A percentile compares a stretch with the other conserved stretches of the same genome.
Conservation (phyloP, 2,113 vertebrate genomes). For the Dicerorhinus sumatrensis region DNA sequence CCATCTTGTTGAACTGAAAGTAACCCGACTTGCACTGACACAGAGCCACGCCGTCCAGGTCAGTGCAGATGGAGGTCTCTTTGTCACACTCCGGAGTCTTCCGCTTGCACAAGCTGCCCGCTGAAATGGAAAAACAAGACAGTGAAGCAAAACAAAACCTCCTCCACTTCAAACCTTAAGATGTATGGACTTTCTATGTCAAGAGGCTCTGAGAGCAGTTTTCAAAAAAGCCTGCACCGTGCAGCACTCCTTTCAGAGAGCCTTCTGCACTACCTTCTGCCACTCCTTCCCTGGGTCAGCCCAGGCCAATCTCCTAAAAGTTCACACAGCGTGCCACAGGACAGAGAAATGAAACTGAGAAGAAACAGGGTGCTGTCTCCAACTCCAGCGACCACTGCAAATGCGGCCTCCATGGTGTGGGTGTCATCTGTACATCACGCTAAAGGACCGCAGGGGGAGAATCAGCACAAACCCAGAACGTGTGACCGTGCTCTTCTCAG, state of each 20-base stretch:
- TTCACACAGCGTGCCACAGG: accelerated
- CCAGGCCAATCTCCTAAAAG: background rate
- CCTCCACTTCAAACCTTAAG: background rate
- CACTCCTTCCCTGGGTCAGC: background rate
- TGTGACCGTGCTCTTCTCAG: background rate
- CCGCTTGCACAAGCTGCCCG: constrained; percentile 91
- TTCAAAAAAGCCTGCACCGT: background rate
- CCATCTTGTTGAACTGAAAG: constrained; percentile 95
- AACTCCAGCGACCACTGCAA: background rate
- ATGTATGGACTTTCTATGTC: background rate
- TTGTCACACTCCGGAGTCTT: constrained; percentile 92
- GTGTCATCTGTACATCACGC: background rate
- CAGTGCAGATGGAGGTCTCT: constrained; percentile 92
- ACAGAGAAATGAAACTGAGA: background rate
- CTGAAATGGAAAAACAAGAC: constrained; percentile 83
- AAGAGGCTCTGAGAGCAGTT: background rate
- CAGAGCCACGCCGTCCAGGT: constrained; percentile 87
- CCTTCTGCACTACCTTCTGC: background rate
- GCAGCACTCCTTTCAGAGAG: background rate
- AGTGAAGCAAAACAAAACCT: background rate
- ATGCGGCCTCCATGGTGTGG: accelerated
- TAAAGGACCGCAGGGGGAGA: background rate
- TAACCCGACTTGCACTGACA: constrained; percentile 95
- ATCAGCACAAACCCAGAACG: background rate
- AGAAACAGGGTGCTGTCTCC: background rate